phyloP scores from a whole-genome alignment of 2,888 invertebrate genomes.

The Eupithecia exiguata region DNA sequence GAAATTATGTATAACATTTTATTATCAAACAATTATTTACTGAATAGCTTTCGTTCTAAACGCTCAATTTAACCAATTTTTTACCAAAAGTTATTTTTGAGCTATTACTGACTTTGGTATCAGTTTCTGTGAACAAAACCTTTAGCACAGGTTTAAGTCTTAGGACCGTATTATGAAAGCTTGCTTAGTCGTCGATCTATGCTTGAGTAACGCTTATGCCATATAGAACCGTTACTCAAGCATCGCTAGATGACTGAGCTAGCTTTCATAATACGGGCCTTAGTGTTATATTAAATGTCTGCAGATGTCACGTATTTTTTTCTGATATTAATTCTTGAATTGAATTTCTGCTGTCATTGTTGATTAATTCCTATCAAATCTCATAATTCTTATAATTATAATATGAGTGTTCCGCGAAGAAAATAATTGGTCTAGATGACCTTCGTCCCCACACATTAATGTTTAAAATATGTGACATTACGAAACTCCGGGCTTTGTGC shows the following conservation, averaged over 20 bases:
- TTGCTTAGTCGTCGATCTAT: too few species aligned
- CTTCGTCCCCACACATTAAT: slow-evolving; percentile 33
- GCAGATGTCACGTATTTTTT: background rate
- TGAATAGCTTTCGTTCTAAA: background rate
- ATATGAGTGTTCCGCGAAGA: slow-evolving; percentile 57
- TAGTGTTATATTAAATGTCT: background rate
- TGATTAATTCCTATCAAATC: slow-evolving; percentile 43
- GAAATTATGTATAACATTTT: slow-evolving; percentile 8
- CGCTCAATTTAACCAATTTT: background rate
- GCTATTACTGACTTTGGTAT: background rate
- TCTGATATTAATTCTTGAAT: slow-evolving; percentile 23
- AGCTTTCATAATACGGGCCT: too few species aligned
- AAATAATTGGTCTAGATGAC: slow-evolving; percentile 54
- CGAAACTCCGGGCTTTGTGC: background rate
- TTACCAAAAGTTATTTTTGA: background rate
- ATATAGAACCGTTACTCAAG: too few species aligned
- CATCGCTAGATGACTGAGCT: too few species aligned
- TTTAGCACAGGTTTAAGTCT: background rate
- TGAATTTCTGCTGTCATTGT: slow-evolving; percentile 45
- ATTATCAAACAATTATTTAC: slow-evolving; percentile 6
- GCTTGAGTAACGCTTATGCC: too few species aligned
- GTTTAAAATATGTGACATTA: slow-evolving; percentile 13
- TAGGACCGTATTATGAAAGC: too few species aligned
- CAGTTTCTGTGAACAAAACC: background rate
- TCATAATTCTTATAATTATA: slow-evolving; percentile 56